These are phyloP conservation scores for Sphaeramia orbicularis DNA, from an alignment of 2,797 vertebrate species.

Conservation along the genomic window DNA sequence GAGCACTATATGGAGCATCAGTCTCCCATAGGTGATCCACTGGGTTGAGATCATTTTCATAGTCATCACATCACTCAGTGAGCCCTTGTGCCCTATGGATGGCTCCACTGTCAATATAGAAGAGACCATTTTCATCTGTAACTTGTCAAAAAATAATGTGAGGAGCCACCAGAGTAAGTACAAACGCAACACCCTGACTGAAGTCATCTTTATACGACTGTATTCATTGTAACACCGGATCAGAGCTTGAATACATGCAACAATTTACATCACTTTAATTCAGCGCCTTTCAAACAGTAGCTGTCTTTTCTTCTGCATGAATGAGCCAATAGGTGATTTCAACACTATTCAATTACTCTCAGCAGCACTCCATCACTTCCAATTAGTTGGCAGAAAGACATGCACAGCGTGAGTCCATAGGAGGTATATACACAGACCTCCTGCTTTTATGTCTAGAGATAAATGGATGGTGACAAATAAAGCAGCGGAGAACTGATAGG, in stretches of 20 bases:
- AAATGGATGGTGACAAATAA: neutral
- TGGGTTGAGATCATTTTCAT: too few relatives aligned
- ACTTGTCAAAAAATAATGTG: conserved; percentile 18
- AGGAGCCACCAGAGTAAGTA: conserved; percentile 5
- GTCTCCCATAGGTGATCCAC: too few relatives aligned
- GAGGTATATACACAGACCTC: neutral
- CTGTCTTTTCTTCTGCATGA: conserved; percentile 14
- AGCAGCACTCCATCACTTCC: conserved; percentile 38
- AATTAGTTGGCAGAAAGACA: conserved; percentile 33
- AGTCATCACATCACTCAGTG: too few relatives aligned
- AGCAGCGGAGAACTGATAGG: too few relatives aligned
- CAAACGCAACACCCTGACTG: conserved; percentile 7
- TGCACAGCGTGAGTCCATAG: conserved; percentile 3
- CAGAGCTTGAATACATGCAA: conserved; percentile 1
- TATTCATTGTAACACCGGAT: conserved; percentile 24
- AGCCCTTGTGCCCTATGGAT: too few relatives aligned
- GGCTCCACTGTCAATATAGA: too few relatives aligned
- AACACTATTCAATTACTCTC: conserved; percentile 42
- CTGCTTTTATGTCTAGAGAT: conserved; percentile 3
- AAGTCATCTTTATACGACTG: conserved; percentile 7
- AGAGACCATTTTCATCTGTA: too few relatives aligned
- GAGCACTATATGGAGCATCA: too few relatives aligned
- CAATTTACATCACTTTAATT: conserved; percentile 27
- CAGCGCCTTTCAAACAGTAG: conserved; percentile 19
- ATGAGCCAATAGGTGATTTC: conserved; percentile 34